phyloP scores from a whole-genome alignment of 2,797 vertebrate genomes.

The Enteromius anoplus region DNA sequence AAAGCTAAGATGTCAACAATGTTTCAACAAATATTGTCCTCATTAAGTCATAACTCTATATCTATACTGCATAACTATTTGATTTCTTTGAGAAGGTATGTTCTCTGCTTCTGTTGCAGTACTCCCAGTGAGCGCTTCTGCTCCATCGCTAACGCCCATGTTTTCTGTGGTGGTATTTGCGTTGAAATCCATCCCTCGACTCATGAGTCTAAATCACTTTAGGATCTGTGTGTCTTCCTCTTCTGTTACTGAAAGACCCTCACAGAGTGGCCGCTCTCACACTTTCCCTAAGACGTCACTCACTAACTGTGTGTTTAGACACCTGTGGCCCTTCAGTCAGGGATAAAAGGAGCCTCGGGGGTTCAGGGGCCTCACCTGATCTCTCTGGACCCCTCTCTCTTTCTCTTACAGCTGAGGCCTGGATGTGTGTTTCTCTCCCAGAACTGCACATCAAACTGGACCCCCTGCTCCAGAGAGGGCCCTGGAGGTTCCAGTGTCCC shows the following conservation, averaged over 20 bases:
- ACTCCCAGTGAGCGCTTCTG: background rate
- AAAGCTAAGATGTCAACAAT: background rate
- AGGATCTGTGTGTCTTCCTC: conserved; percentile 9
- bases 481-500: conserved; percentile 43
- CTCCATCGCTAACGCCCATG: background rate
- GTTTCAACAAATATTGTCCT: background rate
- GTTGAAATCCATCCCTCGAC: conserved; percentile 24
- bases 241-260: conserved; percentile 18
- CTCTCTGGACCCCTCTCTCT: background rate
- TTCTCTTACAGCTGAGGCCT: conserved; percentile 21
- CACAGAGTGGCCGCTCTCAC: background rate
- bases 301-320: conserved; percentile 55
- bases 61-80: background rate
- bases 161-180: conserved; percentile 11
- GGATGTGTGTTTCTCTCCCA: conserved; percentile 37
- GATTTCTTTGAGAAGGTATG: background rate
- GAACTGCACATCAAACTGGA: conserved; percentile 49
- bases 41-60: background rate
- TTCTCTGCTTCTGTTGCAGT: conserved; percentile 1
- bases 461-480: conserved; percentile 50
- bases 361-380: conserved; percentile 48
- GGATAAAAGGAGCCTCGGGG: conserved; percentile 46
- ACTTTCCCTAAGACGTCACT: conserved; percentile 34
- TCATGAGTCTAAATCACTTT: conserved; percentile 21
- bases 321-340: conserved; percentile 48